Conservation (phyloP, 2,888 invertebrate genomes). For the Patella caerulea region DNA sequence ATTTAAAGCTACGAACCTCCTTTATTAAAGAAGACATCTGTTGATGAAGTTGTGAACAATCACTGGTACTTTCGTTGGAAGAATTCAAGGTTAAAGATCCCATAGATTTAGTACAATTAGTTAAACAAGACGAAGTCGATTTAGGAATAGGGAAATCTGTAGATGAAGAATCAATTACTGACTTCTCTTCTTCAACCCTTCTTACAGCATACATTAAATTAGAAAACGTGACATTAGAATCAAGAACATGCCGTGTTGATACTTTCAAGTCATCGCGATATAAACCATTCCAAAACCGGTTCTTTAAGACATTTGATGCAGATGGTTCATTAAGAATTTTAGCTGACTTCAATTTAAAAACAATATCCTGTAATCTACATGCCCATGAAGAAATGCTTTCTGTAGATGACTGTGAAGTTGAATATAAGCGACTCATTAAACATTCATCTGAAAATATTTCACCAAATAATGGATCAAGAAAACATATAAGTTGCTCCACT, state of each 20-base stretch:
- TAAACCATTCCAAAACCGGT: too few species aligned
- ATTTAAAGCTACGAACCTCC: neutral
- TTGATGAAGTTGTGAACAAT: neutral
- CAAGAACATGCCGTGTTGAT: too few species aligned
- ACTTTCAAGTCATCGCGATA: too few species aligned
- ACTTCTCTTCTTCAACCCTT: too few species aligned
- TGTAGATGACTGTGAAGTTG: neutral
- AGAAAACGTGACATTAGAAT: too few species aligned
- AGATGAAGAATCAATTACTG: too few species aligned
- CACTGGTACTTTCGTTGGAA: neutral
- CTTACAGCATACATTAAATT: too few species aligned
- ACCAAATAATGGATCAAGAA: neutral
- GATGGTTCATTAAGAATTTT: neutral
- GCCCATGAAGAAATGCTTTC: conserved; percentile 1
- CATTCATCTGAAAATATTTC: neutral
- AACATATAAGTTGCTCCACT: neutral
- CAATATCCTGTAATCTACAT: neutral
- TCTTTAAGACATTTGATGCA: neutral
- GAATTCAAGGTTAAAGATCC: neutral
- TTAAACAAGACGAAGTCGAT: neutral
- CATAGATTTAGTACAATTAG: neutral
- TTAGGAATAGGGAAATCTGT: too few species aligned
- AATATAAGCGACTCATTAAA: neutral
- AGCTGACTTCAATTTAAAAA: neutral
- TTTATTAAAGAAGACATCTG: neutral